A percentile compares a stretch with the other conserved stretches of the same genome.
Conservation (phyloP, 2,797 vertebrate genomes). For the Pangasius macronema region DNA sequence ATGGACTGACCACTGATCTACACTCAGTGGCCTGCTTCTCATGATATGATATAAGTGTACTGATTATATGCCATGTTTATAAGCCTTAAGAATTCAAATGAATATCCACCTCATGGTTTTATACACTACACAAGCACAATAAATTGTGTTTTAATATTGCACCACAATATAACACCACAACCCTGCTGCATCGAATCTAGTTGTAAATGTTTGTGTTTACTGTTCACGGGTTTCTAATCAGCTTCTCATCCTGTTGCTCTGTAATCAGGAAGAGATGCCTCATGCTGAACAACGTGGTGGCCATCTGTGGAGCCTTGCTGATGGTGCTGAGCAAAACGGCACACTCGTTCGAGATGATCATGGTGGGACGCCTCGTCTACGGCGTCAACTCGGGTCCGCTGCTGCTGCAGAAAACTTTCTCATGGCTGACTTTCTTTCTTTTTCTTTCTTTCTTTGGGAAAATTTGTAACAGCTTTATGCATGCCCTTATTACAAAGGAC, state of each 20-base stretch:
- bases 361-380: conserved; percentile 71
- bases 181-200: neutral
- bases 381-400: conserved; percentile 47
- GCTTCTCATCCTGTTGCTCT: neutral
- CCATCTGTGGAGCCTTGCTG: conserved; percentile 67
- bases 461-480: neutral
- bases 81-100: no score
- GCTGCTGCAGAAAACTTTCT: neutral
- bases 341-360: conserved; percentile 78
- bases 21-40: neutral
- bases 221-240: neutral
- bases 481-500: neutral
- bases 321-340: conserved; percentile 70
- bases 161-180: neutral
- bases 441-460: neutral
- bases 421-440: no score
- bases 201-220: neutral
- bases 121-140: neutral
- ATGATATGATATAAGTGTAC: neutral
- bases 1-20: neutral
- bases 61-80: neutral
- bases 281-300: conserved; percentile 68
- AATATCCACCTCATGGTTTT: no score
- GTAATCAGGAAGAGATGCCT: conserved; percentile 70
- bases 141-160: neutral